Base-by-base conservation (phyloP, 2,888 invertebrate genomes). In the Synanthedon myopaeformis region DNA sequence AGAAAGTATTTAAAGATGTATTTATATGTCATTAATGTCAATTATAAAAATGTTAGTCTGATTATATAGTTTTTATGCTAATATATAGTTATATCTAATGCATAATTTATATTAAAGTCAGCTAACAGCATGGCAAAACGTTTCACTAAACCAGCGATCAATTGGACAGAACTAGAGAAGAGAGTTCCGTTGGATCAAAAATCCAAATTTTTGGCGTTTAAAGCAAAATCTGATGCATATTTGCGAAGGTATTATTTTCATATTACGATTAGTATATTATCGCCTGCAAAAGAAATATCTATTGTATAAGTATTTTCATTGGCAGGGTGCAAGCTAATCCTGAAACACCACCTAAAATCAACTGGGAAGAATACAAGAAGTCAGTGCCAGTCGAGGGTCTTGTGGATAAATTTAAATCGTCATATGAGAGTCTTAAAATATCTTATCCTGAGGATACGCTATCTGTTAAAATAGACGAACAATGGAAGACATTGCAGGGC, bases 361-460 rank as follows among this genome's bases (percentile, higher is more conserved):
- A 85, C 50, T 87, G 86, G 86, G 81, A 73, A 0, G 58, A 62
- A 6, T 86, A 82, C 57, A 59, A 69, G 13, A 80, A 81, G 55
- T 41, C 58, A 1, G 72, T 84, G 1, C 79, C 82, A 1, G 61
- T 76, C 0, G 51, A 61, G 8, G 76, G 74, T 0, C 64, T 85
- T 3, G 82, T 86, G 3, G 81, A 82, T 0, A 76, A 79, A 55
- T 69, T 84, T 28, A 72, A 79, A 58, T 52, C 67, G 0, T 65
- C 61, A 0, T 84, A 86, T 53, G 64, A 68, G 17, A 41, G 56
- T 1, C 67, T 71, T 5, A 69, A 76, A 55, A 66, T 86, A 0
- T 82, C 85, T 0, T 79, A 72, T 41, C 86, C 85, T 2, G 52
- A 59, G 10, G 86, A 87, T 55, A 72, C 62, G 0, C 45, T 78